A percentile compares a stretch with the other conserved stretches of the same genome.
Conservation (phyloP, 2,888 invertebrate species). For the Leistus spinibarbis region DNA sequence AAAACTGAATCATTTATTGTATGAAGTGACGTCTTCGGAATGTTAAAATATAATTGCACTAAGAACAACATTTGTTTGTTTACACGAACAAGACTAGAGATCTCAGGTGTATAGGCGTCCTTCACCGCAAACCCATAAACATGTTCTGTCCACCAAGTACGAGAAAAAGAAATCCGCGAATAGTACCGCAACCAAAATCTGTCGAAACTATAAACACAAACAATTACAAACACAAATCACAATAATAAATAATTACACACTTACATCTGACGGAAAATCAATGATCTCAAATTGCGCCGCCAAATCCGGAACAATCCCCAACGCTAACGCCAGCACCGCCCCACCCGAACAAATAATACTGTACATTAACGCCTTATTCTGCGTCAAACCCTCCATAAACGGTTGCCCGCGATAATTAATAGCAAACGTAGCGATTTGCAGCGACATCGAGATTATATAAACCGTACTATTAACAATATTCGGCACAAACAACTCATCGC, state of each 20-base stretch:
- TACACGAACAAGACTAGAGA: too few relatives aligned
- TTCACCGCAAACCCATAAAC: conserved; percentile 86
- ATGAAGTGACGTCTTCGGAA: neutral
- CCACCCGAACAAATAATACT: conserved; percentile 84
- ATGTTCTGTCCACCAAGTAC: conserved; percentile 82
- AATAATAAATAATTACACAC: conserved; percentile 50
- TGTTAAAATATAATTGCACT: neutral
- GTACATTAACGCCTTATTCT: conserved; percentile 92
- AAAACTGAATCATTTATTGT: neutral
- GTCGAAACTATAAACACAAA: conserved; percentile 76
- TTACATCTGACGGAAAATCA: conserved; percentile 88
- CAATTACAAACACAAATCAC: neutral
- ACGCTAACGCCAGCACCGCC: conserved; percentile 82
- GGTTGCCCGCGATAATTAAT: conserved; percentile 99
- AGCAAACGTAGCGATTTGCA: conserved; percentile 98
- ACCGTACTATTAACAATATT: conserved; percentile 97
- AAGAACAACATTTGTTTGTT: neutral
- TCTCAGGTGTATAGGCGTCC: conserved; percentile 54
- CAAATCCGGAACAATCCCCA: conserved; percentile 84
- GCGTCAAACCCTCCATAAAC: conserved; percentile 94
- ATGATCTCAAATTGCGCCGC: conserved; percentile 94
- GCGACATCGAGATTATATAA: conserved; percentile 95
- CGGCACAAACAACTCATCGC: conserved; percentile 87
- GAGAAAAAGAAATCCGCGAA: conserved; percentile 86
- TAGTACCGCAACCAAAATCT: conserved; percentile 80